Evolutionary conservation across 2,797 vertebrate genomes (phyloP), one percentile per base, ranked within the genome.

Genomic region (Halcyon leucocephala): DNA sequence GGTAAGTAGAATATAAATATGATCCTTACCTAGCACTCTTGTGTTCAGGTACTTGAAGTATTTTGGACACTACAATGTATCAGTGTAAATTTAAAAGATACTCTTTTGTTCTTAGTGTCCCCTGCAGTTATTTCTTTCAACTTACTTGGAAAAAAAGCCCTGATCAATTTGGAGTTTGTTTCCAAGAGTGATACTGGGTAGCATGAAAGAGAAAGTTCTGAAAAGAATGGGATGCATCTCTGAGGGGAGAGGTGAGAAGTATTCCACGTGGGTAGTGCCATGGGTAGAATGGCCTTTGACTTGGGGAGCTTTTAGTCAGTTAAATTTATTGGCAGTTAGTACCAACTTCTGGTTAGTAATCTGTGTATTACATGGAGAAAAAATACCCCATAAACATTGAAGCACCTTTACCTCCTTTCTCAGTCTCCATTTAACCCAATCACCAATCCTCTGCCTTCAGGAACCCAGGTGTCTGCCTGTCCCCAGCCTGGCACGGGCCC

Each of bases 321-420:
- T 85, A 85, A 46, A 58, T 67, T 65, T 72, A 13, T 14, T 88
- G 39, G 24, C 8, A 46, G 10, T 9, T 62, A 71, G 51, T 39
- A 42, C 6, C 20, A 41, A 6, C 14, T 84, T 82, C 35, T 71
- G 52, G 21, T 22, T 15, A 77, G 29, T 18, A 54, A 71, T 26
- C 29, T n/a, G 3, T 1, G 6, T 51, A n/a, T 55, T 33, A 1
- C 8, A 8, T 5, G 0, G 7, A 0, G 2, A 21, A 18, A 37
- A 3, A 3, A 21, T 35, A 41, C 3, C 1, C 6, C 19, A 10
- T 11, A 29, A 69, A 37, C 4, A 8, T 46, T 49, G 10, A 55
- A 87, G 1, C 4, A 49, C 25, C 7, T 58, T 24, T 60, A 28
- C 9, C 41, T 55, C 21, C n/a, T 67, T 71, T 51, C 26, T 19